These are phyloP conservation scores for Himalopsyche anomala DNA, from an alignment of 2,888 invertebrate species.

Conservation along the genomic window DNA sequence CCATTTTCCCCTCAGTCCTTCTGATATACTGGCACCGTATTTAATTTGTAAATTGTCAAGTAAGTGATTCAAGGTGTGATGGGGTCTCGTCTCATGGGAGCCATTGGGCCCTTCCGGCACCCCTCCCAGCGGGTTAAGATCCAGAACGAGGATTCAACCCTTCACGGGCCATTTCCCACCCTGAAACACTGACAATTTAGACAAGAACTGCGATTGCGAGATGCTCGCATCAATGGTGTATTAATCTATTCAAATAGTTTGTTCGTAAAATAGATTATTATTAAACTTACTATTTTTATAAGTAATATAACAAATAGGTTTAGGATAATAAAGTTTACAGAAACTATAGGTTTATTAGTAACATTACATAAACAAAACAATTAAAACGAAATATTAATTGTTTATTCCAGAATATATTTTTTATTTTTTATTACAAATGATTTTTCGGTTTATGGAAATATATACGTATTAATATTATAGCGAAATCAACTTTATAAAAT, in stretches of 20 bases:
- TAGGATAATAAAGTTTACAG: no score
- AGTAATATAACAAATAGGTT: no score
- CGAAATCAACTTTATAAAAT: no score
- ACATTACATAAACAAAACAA: no score
- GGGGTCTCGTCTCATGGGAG: conserved; percentile 61
- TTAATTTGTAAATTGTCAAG: conserved; percentile 66
- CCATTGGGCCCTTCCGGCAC: conserved; percentile 46
- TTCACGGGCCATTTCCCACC: conserved; percentile 58
- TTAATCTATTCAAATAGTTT: not conserved
- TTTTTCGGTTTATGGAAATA: no score
- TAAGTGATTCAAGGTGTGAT: conserved; percentile 66
- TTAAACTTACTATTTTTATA: no score
- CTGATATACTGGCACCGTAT: conserved; percentile 56
- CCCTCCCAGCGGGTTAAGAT: conserved; percentile 18
- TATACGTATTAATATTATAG: no score
- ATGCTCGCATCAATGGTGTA: conserved; percentile 22
- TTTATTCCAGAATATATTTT: no score
- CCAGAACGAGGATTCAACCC: conserved; percentile 37
- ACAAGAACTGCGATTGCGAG: conserved; percentile 35
- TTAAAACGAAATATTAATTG: no score
- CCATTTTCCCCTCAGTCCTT: conserved; percentile 20
- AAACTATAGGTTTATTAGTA: no score
- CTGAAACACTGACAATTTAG: conserved; percentile 31
- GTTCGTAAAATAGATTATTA: not conserved
- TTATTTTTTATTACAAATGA: no score